phyloP scores from a whole-genome alignment of 1,140 invertebrate species.

The Argopecten irradians region DNA sequence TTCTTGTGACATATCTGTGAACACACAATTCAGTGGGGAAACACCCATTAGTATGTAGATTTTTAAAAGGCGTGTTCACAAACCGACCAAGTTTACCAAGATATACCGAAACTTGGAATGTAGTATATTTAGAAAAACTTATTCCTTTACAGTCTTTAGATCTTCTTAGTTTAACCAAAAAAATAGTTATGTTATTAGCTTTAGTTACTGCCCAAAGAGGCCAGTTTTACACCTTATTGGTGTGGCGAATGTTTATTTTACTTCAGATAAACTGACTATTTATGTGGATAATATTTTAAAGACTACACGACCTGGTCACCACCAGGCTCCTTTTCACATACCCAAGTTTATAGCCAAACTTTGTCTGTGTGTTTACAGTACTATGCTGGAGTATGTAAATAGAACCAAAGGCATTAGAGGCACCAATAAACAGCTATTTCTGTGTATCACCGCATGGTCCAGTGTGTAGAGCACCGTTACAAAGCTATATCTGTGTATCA shows the following conservation, averaged over 20 bases:
- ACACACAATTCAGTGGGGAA: constrained; percentile 13
- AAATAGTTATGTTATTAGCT: constrained; percentile 34
- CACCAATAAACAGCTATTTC: not conserved
- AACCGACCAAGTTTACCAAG: not conserved
- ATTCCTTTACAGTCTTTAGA: not conserved
- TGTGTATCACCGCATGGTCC: not conserved
- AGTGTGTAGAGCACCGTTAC: no score
- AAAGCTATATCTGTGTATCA: no score
- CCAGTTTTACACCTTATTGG: constrained; percentile 28
- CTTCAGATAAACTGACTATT: not conserved
- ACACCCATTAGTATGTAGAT: not conserved
- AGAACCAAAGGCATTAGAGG: not conserved
- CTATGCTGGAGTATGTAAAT: not conserved
- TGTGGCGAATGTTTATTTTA: not conserved
- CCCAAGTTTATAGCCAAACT: not conserved
- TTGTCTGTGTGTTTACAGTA: not conserved
- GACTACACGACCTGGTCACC: constrained; percentile 2
- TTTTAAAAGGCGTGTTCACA: not conserved
- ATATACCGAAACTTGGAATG: not conserved
- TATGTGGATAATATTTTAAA: constrained; percentile 5
- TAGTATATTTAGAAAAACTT: not conserved
- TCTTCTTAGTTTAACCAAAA: no score
- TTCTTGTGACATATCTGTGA: constrained; percentile 25
- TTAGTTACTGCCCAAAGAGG: constrained; percentile 32
- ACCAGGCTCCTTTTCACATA: not conserved